A percentile compares a stretch with the other conserved stretches of the same genome.
Conservation (phyloP, 2,888 invertebrate genomes). For the Netelia inedita region DNA sequence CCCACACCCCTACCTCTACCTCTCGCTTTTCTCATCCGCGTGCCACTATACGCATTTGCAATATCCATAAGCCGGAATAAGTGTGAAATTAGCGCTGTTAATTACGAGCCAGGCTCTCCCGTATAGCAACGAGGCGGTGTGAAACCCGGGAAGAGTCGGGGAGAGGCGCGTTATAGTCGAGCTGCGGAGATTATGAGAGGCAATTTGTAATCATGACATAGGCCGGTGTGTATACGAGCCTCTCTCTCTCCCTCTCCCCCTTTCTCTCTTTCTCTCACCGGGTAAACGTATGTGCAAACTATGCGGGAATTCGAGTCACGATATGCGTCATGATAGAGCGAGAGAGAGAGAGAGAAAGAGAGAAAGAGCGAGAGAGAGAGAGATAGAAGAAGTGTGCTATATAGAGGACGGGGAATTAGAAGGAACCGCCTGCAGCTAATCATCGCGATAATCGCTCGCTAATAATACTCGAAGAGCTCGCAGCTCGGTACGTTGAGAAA, state of each 20-base stretch:
- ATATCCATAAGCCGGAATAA: conserved; percentile 32
- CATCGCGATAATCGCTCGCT: conserved; percentile 62
- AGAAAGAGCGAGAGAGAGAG: conserved; percentile 32
- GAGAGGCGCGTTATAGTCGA: conserved; percentile 19
- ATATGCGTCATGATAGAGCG: conserved; percentile 20
- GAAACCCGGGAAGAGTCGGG: conserved; percentile 22
- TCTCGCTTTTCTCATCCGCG: background rate
- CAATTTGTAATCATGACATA: conserved; percentile 36
- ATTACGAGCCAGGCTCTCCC: conserved; percentile 45
- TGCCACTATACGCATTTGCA: conserved; percentile 21
- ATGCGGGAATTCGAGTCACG: conserved; percentile 51
- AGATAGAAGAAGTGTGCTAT: conserved; percentile 34
- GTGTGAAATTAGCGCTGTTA: conserved; percentile 56
- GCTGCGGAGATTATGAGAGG: conserved; percentile 42
- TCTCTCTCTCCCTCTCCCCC: background rate
- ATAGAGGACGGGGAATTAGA: conserved; percentile 44
- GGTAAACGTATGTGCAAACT: conserved; percentile 39
- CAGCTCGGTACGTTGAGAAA: background rate
- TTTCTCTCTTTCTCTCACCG: background rate
- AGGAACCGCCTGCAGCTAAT: conserved; percentile 61
- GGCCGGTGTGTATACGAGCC: background rate
- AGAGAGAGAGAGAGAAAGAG: conserved; percentile 25
- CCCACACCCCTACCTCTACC: background rate
- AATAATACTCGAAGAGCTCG: conserved; percentile 48
- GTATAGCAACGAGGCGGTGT: conserved; percentile 14